phyloP scores from a whole-genome alignment of 2,888 invertebrate genomes.

The Hirtodrosophila trivittata region DNA sequence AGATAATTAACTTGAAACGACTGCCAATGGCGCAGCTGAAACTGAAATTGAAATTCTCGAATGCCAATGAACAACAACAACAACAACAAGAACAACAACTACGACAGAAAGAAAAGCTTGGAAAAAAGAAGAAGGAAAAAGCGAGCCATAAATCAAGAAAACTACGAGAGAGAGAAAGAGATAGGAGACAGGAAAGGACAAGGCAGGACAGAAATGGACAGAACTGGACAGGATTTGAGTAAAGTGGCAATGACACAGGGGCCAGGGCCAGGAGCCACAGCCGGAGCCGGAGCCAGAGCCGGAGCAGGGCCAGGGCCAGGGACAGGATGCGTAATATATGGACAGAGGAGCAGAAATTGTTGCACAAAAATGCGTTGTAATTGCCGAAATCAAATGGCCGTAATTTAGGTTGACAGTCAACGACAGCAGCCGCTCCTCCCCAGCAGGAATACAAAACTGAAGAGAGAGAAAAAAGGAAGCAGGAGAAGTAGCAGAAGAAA shows the following conservation, averaged over 20 bases:
- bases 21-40: slow-evolving; percentile 45
- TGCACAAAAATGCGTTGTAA: slow-evolving; percentile 77
- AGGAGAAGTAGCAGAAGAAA: not conserved
- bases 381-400: slow-evolving; percentile 73
- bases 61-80: slow-evolving; percentile 5
- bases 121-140: slow-evolving; percentile 6
- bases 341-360: slow-evolving; percentile 57
- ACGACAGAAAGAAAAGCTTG: not conserved
- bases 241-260: slow-evolving; percentile 1
- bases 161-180: slow-evolving; percentile 4
- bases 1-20: slow-evolving; percentile 68
- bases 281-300: too few relatives aligned
- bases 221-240: not conserved
- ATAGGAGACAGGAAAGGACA: too few relatives aligned
- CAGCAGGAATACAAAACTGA: not conserved
- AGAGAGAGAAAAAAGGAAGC: not conserved
- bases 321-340: not conserved
- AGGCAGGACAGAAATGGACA: not conserved
- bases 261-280: not conserved
- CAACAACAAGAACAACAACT: slow-evolving; percentile 4
- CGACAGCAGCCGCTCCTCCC: slow-evolving; percentile 35
- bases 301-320: too few relatives aligned
- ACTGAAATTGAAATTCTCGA: slow-evolving; percentile 65
- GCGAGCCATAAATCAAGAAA: slow-evolving; percentile 46
- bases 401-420: slow-evolving; percentile 69